phyloP scores from a whole-genome alignment of 2,113 vertebrate genomes.

The Ptychochromis oligacanthus region DNA sequence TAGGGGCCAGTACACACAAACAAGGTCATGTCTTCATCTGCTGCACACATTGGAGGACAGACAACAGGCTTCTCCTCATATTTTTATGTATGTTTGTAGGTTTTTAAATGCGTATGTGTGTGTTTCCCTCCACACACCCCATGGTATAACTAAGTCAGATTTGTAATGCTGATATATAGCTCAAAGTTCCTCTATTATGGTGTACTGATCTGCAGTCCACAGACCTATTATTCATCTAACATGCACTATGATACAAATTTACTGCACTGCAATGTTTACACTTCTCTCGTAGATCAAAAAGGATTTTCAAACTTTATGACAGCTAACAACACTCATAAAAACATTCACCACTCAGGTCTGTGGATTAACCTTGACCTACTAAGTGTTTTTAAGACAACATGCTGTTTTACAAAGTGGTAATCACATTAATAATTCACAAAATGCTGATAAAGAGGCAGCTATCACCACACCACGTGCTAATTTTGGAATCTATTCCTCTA shows the following conservation, averaged over 20 bases:
- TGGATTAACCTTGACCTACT: conserved; percentile 33
- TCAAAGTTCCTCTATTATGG: conserved; percentile 37
- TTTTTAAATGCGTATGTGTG: not conserved
- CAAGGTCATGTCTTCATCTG: conserved; percentile 72
- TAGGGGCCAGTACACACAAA: conserved; percentile 70
- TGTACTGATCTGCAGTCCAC: conserved; percentile 13
- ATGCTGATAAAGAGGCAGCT: conserved; percentile 6
- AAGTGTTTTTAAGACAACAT: not conserved
- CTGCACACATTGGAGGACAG: conserved; percentile 63
- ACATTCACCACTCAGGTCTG: conserved; percentile 2
- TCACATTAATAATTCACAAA: conserved; percentile 37
- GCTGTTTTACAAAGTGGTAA: conserved; percentile 1
- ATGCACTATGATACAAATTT: conserved; percentile 3
- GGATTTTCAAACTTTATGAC: conserved; percentile 37
- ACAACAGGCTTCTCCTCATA: conserved; percentile 27
- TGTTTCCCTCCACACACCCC: not conserved
- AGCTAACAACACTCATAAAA: conserved; percentile 15
- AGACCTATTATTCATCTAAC: not conserved
- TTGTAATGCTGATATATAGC: conserved; percentile 34
- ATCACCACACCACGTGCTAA: not conserved
- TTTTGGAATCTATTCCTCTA: not conserved
- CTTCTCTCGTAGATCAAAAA: conserved; percentile 39
- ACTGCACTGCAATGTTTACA: conserved; percentile 11
- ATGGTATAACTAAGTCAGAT: not conserved
- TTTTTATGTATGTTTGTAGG: conserved; percentile 7